Conservation (phyloP, 2,797 vertebrate species). For the Staurois parvus region DNA sequence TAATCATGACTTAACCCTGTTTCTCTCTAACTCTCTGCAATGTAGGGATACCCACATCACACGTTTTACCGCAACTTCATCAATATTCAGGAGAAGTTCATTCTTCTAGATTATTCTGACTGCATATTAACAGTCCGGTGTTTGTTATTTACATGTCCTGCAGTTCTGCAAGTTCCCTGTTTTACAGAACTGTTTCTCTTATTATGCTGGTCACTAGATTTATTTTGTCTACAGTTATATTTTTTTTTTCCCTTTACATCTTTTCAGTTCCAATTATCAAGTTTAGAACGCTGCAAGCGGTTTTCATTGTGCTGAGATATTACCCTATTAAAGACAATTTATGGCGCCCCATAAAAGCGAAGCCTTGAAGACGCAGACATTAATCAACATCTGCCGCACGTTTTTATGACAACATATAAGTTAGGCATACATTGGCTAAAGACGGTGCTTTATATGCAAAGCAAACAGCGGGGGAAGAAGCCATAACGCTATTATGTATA, state of each 20-base stretch:
- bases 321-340: slow-evolving; percentile 48
- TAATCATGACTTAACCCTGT: too few relatives aligned
- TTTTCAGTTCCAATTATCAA: slow-evolving; percentile 43
- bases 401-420: slow-evolving; percentile 43
- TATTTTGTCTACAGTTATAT: slow-evolving; percentile 21
- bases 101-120: not conserved
- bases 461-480: not conserved
- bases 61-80: slow-evolving; percentile 28
- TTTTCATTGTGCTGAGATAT: slow-evolving; percentile 44
- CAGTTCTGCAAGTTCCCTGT: not conserved
- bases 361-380: slow-evolving; percentile 20
- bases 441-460: slow-evolving; percentile 43
- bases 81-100: slow-evolving; percentile 9
- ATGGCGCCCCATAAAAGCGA: slow-evolving; percentile 36
- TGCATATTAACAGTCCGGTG: slow-evolving; percentile 18
- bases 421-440: not conserved
- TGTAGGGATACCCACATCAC: not conserved
- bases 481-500: not conserved
- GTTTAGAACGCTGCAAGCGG: slow-evolving; percentile 31
- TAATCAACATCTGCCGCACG: slow-evolving; percentile 26
- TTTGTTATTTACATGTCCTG: slow-evolving; percentile 39
- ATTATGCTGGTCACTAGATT: slow-evolving; percentile 41
- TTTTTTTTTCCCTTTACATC: slow-evolving; percentile 19
- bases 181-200: not conserved
- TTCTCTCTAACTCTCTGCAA: not conserved